phyloP scores from a whole-genome alignment of 1,140 invertebrate species.

The Brachionus paranguensis region DNA sequence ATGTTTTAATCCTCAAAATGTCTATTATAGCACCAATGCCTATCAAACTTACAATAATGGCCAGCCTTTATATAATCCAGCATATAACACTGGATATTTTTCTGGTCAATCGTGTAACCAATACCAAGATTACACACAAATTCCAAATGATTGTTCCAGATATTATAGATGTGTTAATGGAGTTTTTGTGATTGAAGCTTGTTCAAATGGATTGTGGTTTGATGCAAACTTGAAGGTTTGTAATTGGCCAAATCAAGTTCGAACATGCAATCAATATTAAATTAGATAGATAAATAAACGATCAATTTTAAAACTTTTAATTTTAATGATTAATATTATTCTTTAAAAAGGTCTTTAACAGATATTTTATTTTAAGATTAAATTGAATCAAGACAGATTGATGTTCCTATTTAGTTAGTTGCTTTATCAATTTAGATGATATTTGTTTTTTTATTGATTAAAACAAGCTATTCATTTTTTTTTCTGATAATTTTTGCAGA shows the following conservation, averaged over 20 bases:
- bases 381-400: too few relatives aligned
- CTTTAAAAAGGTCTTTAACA: too few relatives aligned
- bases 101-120: neutral
- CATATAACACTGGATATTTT: neutral
- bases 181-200: neutral
- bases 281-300: neutral
- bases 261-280: neutral
- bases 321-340: too few relatives aligned
- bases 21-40: neutral
- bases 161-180: slow-evolving; percentile 11
- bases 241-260: slow-evolving; percentile 1
- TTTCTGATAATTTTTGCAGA: too few relatives aligned
- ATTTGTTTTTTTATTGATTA: too few relatives aligned
- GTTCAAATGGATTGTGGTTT: neutral
- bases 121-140: neutral
- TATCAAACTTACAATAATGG: neutral
- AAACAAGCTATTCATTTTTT: too few relatives aligned
- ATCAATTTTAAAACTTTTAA: too few relatives aligned
- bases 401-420: too few relatives aligned
- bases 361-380: too few relatives aligned
- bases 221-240: neutral
- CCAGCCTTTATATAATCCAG: neutral
- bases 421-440: too few relatives aligned
- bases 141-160: neutral
- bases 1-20: neutral